phyloP scores from a whole-genome alignment of 1,140 invertebrate species.

The Polypedilum pembai region DNA sequence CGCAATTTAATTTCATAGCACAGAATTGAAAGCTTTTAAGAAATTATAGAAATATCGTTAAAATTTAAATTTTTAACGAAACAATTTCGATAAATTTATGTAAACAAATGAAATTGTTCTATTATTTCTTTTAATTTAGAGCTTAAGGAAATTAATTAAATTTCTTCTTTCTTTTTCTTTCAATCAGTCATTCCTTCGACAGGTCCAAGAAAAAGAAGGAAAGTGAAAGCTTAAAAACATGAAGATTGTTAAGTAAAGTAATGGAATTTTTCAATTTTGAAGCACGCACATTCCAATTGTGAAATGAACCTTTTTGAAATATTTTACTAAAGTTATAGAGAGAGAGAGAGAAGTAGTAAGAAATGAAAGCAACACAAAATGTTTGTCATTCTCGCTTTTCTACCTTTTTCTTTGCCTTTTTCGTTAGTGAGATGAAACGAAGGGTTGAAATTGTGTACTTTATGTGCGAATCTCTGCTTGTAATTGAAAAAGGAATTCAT shows the following conservation, averaged over 20 bases:
- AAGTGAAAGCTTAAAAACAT: background rate
- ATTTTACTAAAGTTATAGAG: background rate
- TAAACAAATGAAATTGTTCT: too few species aligned
- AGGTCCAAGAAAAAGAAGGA: too few species aligned
- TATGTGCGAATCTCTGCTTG: background rate
- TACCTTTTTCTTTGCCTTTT: background rate
- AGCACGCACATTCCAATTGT: conserved; percentile 10
- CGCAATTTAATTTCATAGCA: too few species aligned
- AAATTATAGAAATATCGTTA: too few species aligned
- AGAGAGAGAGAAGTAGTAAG: too few species aligned
- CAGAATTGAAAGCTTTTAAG: too few species aligned
- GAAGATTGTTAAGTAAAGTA: conserved; percentile 5
- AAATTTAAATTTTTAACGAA: too few species aligned
- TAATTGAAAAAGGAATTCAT: background rate
- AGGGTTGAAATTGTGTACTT: background rate
- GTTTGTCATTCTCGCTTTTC: conserved; percentile 1
- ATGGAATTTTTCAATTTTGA: conserved; percentile 16
- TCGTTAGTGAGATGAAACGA: background rate
- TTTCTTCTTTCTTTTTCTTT: background rate
- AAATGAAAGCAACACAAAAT: background rate
- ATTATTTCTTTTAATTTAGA: background rate
- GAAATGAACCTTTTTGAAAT: conserved; percentile 6
- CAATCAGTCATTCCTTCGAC: too few species aligned
- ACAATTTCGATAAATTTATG: too few species aligned
- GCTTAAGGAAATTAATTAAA: conserved; percentile 27